phyloP scores from a whole-genome alignment of 2,888 invertebrate species.

The Aricia artaxerxes region DNA sequence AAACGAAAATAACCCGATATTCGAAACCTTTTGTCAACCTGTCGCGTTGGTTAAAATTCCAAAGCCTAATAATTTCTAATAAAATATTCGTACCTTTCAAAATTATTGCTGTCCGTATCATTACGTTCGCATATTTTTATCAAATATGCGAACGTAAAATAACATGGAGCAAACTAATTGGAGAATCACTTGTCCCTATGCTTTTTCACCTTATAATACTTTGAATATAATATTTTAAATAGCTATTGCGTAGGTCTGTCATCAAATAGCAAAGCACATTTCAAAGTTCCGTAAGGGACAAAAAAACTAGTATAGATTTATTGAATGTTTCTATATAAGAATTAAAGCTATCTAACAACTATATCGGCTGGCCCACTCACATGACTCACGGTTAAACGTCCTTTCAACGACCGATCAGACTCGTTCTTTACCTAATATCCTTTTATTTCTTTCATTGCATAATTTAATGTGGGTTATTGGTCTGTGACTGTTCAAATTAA shows the following conservation, averaged over 20 bases:
- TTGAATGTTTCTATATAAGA: constrained; percentile 14
- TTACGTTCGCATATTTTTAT: too few species aligned
- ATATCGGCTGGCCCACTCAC: constrained; percentile 1
- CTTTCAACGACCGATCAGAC: constrained; percentile 17
- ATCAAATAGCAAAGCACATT: background rate
- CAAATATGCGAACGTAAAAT: too few species aligned
- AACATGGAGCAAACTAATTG: too few species aligned
- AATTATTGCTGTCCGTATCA: too few species aligned
- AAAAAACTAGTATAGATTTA: constrained; percentile 14
- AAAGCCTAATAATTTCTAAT: background rate
- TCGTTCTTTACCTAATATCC: background rate
- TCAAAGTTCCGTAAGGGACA: background rate
- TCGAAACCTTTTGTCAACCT: background rate
- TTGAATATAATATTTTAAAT: background rate
- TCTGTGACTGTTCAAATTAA: background rate
- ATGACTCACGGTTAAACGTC: constrained; percentile 17
- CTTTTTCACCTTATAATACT: too few species aligned
- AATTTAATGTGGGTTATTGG: constrained; percentile 1
- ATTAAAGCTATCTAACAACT: background rate
- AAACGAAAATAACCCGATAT: background rate
- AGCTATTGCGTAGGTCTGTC: background rate
- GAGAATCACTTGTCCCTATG: too few species aligned
- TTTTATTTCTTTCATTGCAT: constrained; percentile 2
- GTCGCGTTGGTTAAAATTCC: background rate
- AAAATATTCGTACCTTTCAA: background rate